Evolutionary conservation across 2,113 vertebrate species (phyloP), one percentile per base, ranked within the genome.

Genomic region (Benitochromis conjunctus): DNA sequence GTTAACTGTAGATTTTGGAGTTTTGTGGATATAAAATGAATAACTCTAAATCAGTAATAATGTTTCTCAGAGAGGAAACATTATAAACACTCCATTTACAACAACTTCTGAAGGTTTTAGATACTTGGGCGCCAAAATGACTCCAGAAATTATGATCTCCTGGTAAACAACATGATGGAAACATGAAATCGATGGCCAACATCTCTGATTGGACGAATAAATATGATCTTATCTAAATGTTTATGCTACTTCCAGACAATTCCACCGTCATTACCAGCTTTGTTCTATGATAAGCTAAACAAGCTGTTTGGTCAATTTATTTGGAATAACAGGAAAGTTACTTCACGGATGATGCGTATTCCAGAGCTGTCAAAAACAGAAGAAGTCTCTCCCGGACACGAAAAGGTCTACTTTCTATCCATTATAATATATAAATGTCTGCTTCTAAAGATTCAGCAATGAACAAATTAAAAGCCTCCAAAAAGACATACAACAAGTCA

Each of bases 261-360:
- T 64, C 36, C 60, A 64, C 31, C 34, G 1, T 6, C 54, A 24
- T 21, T 1, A 56, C 55, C 60, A 64, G 19, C 18, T 64, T 64
- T n/a, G 31, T n/a, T 0, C 1, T 38, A 34, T 5, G 58, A 36
- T 11, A 18, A 64, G 5, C 16, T 19, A 64, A 38, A 38, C 19
- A 1, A 64, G 60, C 10, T 5, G 34, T 36, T 64, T 46, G 12
- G 43, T 46, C 43, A 46, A 5, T 46, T 46, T 0, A 12, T 64
- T n/a, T 38, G 60, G 0, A 64, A 64, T 64, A n/a, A 64, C 60
- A 64, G 60, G 9, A 64, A 36, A 6, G 2, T 64, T 64, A 7
- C 60, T 64, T 41, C 5, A 38, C n/a, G n/a, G n/a, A n/a, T n/a
- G n/a, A n/a, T n/a, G n/a, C n/a, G n/a, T n/a, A n/a, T n/a, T 34